A percentile compares a stretch with the other conserved stretches of the same genome.
Evolutionary conservation across 2,113 vertebrate genomes (phyloP).

Genomic region (Pollimyrus isidori): DNA sequence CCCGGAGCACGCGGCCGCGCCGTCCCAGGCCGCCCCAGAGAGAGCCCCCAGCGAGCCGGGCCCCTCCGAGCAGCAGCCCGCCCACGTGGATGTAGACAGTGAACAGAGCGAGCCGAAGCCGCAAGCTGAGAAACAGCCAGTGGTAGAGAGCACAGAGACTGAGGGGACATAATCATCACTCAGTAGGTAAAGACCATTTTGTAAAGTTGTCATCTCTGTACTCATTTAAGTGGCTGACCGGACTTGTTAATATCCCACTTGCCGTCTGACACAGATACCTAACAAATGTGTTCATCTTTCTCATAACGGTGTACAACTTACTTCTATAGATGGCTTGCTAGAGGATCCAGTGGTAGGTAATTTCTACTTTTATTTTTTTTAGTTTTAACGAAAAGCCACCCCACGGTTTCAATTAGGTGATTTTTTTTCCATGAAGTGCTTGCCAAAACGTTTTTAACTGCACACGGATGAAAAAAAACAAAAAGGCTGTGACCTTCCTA

Average conservation of each 20-base stretch:
- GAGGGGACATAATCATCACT: constrained; percentile 99
- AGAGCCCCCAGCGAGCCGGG: constrained; percentile 63
- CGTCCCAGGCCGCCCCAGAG: constrained; percentile 45
- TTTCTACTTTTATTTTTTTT: constrained; percentile 68
- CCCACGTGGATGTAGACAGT: constrained; percentile 75
- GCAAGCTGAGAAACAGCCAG: constrained; percentile 92
- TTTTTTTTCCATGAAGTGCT: constrained; percentile 58
- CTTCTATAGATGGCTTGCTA: constrained; percentile 88
- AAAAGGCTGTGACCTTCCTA: constrained; percentile 79
- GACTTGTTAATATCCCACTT: constrained; percentile 78
- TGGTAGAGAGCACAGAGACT: constrained; percentile 99
- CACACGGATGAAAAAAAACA: constrained; percentile 49
- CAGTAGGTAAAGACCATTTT: constrained; percentile 99
- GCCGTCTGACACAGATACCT: constrained; percentile 74
- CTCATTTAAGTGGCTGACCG: constrained; percentile 90
- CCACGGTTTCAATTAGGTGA: constrained; percentile 56
- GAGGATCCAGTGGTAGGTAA: constrained; percentile 82
- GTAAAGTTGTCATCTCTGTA: constrained; percentile 99
- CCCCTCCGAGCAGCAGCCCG: constrained; percentile 67
- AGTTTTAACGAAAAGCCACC: constrained; percentile 65
- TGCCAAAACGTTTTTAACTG: constrained; percentile 63
- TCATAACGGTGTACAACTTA: constrained; percentile 85
- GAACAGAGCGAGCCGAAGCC: constrained; percentile 87
- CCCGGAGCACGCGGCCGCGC: constrained; percentile 24
- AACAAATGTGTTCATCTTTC: constrained; percentile 81